Base-by-base conservation (phyloP, 2,888 invertebrate genomes). In the Norana najaformis region DNA sequence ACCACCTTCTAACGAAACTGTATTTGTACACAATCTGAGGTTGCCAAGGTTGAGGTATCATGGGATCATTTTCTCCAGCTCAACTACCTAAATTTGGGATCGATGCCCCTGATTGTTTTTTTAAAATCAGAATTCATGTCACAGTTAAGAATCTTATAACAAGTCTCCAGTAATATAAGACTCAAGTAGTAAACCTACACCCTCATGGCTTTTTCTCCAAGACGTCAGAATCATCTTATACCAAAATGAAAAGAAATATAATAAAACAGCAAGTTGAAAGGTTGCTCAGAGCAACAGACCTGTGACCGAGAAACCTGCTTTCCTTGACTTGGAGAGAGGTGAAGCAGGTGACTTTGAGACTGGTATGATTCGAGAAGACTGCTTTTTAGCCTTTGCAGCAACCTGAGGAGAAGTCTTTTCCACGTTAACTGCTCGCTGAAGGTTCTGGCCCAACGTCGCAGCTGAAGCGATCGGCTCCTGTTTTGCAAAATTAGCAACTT, bases 341-440 rank as follows among this genome's bases (percentile, higher is more conserved):
- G 85, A 85, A n/a, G 90, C 90, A 36, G 90, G 90, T n/a, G 90
- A 90, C 39, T 91, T 91, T 37, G 91, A 91, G 23, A 90, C 82
- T 8, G 91, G 91, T 6, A 91, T 88, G 36, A 83, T 82, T 38
- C 53, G 89, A 13, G 91, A 90, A 0, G 89, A 83, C 47, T 91
- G 85, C 14, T 85, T 90, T 88, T 91, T 91, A 20, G 47, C 47
- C 88, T 91, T 91, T 5, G 82, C 83, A 35, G 90, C 88, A 23
- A 88, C 89, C 36, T 88, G 90, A 14, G 90, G 88, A 85, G 85
- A 85, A 2, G 85, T 85, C 85, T 85, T 85, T 16, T 85, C 85
- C 23, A 85, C 36, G 5, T 13, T 35, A n/a, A 85, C 36, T 13
- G 18, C 23, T 36, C 85, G 85, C 36, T 85, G 85, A 36, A 47